Conservation (phyloP, 2,113 vertebrate genomes). For the Epinephelus cyanopodus region DNA sequence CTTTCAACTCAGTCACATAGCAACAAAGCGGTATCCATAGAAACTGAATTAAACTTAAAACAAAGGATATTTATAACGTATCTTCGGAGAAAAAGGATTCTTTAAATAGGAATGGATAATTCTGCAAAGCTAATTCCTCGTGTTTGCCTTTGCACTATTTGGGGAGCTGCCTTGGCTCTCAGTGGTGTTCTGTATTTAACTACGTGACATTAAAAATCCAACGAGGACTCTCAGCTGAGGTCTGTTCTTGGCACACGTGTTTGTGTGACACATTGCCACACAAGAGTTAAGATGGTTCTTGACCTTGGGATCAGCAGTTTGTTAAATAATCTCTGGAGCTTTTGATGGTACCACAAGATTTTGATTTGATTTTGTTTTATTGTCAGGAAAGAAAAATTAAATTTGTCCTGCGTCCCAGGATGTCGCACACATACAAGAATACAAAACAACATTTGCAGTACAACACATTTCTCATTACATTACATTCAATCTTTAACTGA, state of each 20-base stretch:
- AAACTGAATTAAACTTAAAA: constrained; percentile 78
- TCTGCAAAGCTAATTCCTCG: neutral
- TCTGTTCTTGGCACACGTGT: neutral
- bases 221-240: neutral
- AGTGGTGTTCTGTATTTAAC: neutral
- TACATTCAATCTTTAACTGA: too few species aligned
- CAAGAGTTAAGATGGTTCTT: neutral
- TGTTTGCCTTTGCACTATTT: neutral
- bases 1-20: constrained; percentile 72
- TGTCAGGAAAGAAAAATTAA: too few species aligned
- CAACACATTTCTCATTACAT: too few species aligned
- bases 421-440: too few species aligned
- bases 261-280: neutral
- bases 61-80: constrained; percentile 66
- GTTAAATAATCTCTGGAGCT: neutral
- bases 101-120: constrained; percentile 45
- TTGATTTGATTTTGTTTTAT: too few species aligned
- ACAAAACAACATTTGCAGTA: too few species aligned
- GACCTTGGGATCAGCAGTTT: neutral
- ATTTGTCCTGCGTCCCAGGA: too few species aligned
- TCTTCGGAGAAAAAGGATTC: constrained; percentile 24
- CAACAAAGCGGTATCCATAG: constrained; percentile 80
- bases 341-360: neutral
- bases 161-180: neutral
- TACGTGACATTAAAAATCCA: neutral